Evolutionary conservation across 1,140 invertebrate genomes (phyloP).

Genomic region (Drosophila bocqueti): DNA sequence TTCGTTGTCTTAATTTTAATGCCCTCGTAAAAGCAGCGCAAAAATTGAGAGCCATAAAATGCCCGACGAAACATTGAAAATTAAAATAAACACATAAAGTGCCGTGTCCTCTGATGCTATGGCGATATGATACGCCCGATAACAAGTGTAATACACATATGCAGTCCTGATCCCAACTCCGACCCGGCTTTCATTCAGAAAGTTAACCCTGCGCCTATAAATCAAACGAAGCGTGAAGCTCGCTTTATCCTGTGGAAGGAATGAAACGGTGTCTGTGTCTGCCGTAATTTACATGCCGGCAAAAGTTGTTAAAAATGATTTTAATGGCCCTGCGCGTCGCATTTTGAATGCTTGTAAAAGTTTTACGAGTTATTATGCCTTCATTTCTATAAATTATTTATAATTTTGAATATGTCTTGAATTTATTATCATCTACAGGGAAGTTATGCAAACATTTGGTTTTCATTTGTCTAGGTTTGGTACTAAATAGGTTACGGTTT

Average conservation of each 20-base stretch:
- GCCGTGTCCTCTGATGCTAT: conserved; percentile 16
- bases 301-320: conserved; percentile 61
- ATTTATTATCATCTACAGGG: conserved; percentile 15
- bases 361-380: conserved; percentile 57
- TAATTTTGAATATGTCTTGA: conserved; percentile 28
- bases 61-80: conserved; percentile 68
- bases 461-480: not conserved
- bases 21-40: conserved; percentile 77
- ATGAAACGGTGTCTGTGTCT: conserved; percentile 39
- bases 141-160: conserved; percentile 61
- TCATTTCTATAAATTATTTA: conserved; percentile 45
- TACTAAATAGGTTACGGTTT: not conserved
- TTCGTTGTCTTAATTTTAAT: conserved; percentile 75
- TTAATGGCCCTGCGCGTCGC: conserved; percentile 51
- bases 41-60: conserved; percentile 77
- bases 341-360: conserved; percentile 50
- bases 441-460: conserved; percentile 1
- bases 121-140: conserved; percentile 46
- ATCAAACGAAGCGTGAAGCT: conserved; percentile 74
- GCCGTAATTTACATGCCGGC: conserved; percentile 55
- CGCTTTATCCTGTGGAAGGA: conserved; percentile 62
- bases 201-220: conserved; percentile 58
- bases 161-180: conserved; percentile 19
- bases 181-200: conserved; percentile 37
- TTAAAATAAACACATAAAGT: conserved; percentile 80